Percentiles rank a stretch among this genome's conserved stretches.
Evolutionary conservation across 2,113 vertebrate genomes (phyloP).

Genomic region (Ptychochromis oligacanthus): DNA sequence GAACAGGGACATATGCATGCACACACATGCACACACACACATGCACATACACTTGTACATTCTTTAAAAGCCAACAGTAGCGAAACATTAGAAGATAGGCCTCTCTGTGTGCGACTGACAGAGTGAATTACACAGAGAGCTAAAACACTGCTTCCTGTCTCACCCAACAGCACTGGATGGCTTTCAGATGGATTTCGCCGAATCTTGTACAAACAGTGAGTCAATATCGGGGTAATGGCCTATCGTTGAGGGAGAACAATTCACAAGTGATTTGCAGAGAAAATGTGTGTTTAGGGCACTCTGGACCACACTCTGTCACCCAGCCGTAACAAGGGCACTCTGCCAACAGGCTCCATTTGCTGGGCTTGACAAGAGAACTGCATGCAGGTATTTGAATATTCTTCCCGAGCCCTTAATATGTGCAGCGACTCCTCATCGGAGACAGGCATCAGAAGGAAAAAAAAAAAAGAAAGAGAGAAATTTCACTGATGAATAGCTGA

Average conservation of each 20-base stretch:
- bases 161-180: slow-evolving; percentile 57
- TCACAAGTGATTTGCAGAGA: slow-evolving; percentile 64
- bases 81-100: slow-evolving; percentile 68
- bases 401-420: slow-evolving; percentile 18
- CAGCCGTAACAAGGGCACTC: slow-evolving; percentile 49
- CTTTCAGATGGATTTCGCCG: slow-evolving; percentile 72
- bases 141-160: slow-evolving; percentile 71
- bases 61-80: slow-evolving; percentile 72
- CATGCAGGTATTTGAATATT: slow-evolving; percentile 18
- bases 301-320: slow-evolving; percentile 61
- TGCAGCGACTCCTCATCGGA: slow-evolving; percentile 13
- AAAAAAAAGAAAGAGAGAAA: not conserved
- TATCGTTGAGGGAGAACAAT: slow-evolving; percentile 65
- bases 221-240: slow-evolving; percentile 72
- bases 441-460: not conserved
- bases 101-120: slow-evolving; percentile 66
- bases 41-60: slow-evolving; percentile 31
- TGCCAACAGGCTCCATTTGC: slow-evolving; percentile 62
- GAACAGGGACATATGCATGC: slow-evolving; percentile 31
- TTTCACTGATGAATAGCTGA: slow-evolving; percentile 63
- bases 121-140: slow-evolving; percentile 71
- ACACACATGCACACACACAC: not conserved
- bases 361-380: slow-evolving; percentile 29
- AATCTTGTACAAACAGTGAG: slow-evolving; percentile 71
- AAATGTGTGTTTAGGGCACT: slow-evolving; percentile 70